Percentiles rank a stretch among this genome's conserved stretches.
Evolutionary conservation across 2,797 vertebrate species (phyloP).

Genomic region (Nannoperca obscura): DNA sequence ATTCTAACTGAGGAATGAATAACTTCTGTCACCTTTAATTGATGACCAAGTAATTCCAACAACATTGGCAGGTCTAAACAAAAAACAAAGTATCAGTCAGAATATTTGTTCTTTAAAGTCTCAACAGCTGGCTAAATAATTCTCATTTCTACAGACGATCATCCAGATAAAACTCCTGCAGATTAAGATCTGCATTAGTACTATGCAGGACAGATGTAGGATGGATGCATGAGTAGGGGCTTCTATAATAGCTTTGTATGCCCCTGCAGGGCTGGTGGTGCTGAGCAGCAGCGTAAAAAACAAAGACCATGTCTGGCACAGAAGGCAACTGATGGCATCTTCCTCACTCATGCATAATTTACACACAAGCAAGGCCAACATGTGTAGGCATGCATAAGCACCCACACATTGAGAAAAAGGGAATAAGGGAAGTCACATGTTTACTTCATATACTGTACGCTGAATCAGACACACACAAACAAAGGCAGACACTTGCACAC

Average conservation of each 20-base stretch:
- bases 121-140: slow-evolving; percentile 28
- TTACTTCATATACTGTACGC: slow-evolving; percentile 28
- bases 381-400: slow-evolving; percentile 32
- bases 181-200: slow-evolving; percentile 5
- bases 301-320: slow-evolving; percentile 44
- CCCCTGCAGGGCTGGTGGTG: slow-evolving; percentile 39
- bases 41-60: background rate
- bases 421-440: slow-evolving; percentile 20
- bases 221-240: slow-evolving; percentile 17
- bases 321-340: slow-evolving; percentile 50
- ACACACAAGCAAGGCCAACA: slow-evolving; percentile 31
- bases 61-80: slow-evolving; percentile 8
- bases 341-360: slow-evolving; percentile 59
- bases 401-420: slow-evolving; percentile 2
- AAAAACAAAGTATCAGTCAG: slow-evolving; percentile 1
- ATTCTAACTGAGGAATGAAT: background rate
- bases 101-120: background rate
- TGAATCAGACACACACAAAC: slow-evolving; percentile 22
- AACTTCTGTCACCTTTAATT: background rate
- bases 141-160: slow-evolving; percentile 12
- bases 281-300: slow-evolving; percentile 38
- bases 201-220: slow-evolving; percentile 38
- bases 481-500: slow-evolving; percentile 20
- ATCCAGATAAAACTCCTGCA: slow-evolving; percentile 17
- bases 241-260: slow-evolving; percentile 17